These are phyloP conservation scores for Campoplex nolae DNA, from an alignment of 2,888 invertebrate genomes.

Conservation along the genomic window DNA sequence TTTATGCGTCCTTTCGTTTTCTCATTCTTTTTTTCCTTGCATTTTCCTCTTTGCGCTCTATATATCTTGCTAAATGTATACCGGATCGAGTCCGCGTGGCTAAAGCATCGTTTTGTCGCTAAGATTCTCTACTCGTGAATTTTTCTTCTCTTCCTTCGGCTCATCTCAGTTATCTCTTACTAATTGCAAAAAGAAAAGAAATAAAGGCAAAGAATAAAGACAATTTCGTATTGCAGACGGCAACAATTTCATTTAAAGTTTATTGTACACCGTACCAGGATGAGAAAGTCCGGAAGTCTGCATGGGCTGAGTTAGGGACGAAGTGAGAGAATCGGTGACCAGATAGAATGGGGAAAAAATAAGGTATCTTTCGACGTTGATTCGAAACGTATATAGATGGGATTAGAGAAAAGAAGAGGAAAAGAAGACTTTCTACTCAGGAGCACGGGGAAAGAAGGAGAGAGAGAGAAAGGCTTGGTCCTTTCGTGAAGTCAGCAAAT, in stretches of 20 bases:
- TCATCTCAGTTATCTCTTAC: slow-evolving; percentile 47
- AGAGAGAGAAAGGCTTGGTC: not conserved
- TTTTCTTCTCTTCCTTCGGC: slow-evolving; percentile 23
- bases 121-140: slow-evolving; percentile 33
- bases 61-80: slow-evolving; percentile 4
- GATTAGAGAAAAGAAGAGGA: slow-evolving; percentile 57
- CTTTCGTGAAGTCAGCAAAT: slow-evolving; percentile 61
- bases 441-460: not conserved
- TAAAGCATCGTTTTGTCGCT: slow-evolving; percentile 47
- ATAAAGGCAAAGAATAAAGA: slow-evolving; percentile 10
- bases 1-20: slow-evolving; percentile 5
- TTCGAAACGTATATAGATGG: slow-evolving; percentile 63
- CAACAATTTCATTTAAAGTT: slow-evolving; percentile 58
- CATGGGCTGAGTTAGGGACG: slow-evolving; percentile 23
- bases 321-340: slow-evolving; percentile 29
- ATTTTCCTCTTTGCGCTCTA: not conserved
- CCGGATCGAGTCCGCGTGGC: slow-evolving; percentile 1
- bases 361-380: slow-evolving; percentile 51
- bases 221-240: slow-evolving; percentile 33
- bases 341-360: slow-evolving; percentile 8
- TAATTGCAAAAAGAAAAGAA: slow-evolving; percentile 62
- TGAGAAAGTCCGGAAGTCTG: slow-evolving; percentile 37
- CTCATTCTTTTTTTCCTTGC: not conserved
- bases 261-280: slow-evolving; percentile 54
- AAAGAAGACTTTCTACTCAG: not conserved